Evolutionary conservation across 2,888 invertebrate species (phyloP).

Genomic region (Masnerella sp.): DNA sequence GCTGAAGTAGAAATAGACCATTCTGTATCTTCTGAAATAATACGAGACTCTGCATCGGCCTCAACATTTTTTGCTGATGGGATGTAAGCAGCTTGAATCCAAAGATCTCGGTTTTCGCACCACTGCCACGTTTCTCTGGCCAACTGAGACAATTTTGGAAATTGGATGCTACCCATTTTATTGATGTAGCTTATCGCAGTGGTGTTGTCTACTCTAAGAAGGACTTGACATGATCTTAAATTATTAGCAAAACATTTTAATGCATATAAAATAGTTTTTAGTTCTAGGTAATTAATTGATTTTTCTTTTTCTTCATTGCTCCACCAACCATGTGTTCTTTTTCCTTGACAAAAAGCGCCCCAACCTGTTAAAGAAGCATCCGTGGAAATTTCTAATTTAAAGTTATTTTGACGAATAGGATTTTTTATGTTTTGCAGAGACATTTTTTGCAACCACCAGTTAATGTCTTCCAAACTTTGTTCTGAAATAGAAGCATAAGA

Average conservation of each 20-base stretch:
- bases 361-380: constrained; percentile 33
- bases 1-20: background rate
- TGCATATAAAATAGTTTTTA: constrained; percentile 38
- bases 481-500: background rate
- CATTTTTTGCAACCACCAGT: background rate
- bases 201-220: constrained; percentile 60
- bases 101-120: background rate
- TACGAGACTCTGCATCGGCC: constrained; percentile 7
- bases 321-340: constrained; percentile 16
- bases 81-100: constrained; percentile 3
- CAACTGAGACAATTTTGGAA: background rate
- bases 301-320: too few species aligned
- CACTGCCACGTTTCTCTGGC: constrained; percentile 12
- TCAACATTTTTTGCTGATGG: constrained; percentile 1
- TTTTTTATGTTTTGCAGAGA: background rate
- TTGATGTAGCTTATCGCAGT: constrained; percentile 33
- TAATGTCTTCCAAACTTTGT: background rate
- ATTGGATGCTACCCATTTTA: constrained; percentile 9
- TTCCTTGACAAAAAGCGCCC: background rate
- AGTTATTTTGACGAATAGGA: constrained; percentile 8
- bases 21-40: constrained; percentile 6
- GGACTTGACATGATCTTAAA: constrained; percentile 37
- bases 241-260: constrained; percentile 27
- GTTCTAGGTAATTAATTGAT: constrained; percentile 21
- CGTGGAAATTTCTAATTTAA: constrained; percentile 42